Evolutionary conservation across 2,797 vertebrate genomes (phyloP).

Genomic region (Chrysolophus pictus): DNA sequence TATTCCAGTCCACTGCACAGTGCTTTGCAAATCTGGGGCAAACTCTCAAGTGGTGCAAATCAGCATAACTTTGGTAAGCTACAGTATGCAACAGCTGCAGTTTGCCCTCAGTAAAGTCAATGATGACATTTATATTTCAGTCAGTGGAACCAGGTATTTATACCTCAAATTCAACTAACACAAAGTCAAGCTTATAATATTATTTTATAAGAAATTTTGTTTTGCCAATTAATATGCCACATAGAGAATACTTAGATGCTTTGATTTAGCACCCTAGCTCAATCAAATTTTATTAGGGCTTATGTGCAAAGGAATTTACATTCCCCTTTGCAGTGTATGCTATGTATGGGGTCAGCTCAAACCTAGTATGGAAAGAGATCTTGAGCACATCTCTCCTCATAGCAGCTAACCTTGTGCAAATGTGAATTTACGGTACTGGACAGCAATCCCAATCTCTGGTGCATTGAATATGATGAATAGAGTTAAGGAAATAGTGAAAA

Average conservation of each 20-base stretch:
- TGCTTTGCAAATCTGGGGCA: neutral
- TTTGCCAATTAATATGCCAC: neutral
- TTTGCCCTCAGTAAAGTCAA: neutral
- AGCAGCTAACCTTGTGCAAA: accelerated
- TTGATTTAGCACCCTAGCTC: neutral
- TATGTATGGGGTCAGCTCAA: neutral
- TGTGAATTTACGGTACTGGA: neutral
- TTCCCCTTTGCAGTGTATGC: neutral
- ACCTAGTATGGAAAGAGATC: neutral
- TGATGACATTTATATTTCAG: neutral
- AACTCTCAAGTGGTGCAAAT: neutral
- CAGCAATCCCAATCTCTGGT: neutral
- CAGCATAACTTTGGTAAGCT: neutral
- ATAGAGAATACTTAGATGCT: neutral
- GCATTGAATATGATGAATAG: neutral
- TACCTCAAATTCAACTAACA: neutral
- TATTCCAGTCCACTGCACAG: neutral
- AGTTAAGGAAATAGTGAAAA: neutral
- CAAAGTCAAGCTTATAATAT: neutral
- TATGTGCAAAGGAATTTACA: neutral
- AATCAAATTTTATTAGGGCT: neutral
- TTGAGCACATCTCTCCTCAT: neutral
- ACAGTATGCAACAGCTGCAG: neutral
- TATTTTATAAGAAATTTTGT: neutral
- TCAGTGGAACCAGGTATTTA: neutral